A percentile compares a stretch with the other conserved stretches of the same genome.
Conservation (phyloP, 2,888 invertebrate species). For the Drosophila mimica region DNA sequence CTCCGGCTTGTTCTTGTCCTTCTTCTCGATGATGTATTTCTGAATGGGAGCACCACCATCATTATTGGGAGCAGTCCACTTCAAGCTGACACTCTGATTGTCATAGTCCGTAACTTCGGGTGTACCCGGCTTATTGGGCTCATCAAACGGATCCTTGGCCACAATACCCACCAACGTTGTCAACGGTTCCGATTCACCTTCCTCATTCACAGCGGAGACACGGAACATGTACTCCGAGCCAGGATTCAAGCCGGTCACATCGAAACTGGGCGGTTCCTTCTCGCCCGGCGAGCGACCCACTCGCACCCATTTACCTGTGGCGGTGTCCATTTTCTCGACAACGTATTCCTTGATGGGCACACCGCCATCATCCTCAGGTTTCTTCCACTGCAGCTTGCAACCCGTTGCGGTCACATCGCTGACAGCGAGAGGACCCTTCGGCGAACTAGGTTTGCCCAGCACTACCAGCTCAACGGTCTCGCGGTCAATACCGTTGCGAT, state of each 20-base stretch:
- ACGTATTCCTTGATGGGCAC: conserved; percentile 96
- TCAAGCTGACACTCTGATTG: conserved; percentile 96
- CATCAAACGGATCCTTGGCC: conserved; percentile 99
- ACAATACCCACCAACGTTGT: conserved; percentile 97
- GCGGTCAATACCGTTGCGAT: conserved; percentile 93
- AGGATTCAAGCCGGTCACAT: conserved; percentile 92
- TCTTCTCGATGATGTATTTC: conserved; percentile 97
- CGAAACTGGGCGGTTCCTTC: conserved; percentile 90
- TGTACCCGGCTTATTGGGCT: conserved; percentile 95
- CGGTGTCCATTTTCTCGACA: conserved; percentile 97
- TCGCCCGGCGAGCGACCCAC: conserved; percentile 88
- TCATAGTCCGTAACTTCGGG: conserved; percentile 97
- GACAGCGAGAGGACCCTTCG: conserved; percentile 95
- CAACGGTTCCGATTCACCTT: conserved; percentile 98
- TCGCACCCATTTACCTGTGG: conserved; percentile 94
- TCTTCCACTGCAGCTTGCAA: conserved; percentile 96
- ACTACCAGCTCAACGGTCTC: conserved; percentile 91
- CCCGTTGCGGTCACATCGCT: conserved; percentile 96
- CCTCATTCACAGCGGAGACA: conserved; percentile 98
- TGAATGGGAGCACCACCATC: conserved; percentile 99
- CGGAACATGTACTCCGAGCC: conserved; percentile 99
- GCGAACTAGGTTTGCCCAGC: conserved; percentile 91
- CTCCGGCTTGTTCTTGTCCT: conserved; percentile 93
- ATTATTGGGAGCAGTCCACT: conserved; percentile 95
- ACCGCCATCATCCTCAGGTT: conserved; percentile 98